These are phyloP conservation scores for Orthosia incerta DNA, from an alignment of 2,888 invertebrate genomes.

Conservation along the genomic window DNA sequence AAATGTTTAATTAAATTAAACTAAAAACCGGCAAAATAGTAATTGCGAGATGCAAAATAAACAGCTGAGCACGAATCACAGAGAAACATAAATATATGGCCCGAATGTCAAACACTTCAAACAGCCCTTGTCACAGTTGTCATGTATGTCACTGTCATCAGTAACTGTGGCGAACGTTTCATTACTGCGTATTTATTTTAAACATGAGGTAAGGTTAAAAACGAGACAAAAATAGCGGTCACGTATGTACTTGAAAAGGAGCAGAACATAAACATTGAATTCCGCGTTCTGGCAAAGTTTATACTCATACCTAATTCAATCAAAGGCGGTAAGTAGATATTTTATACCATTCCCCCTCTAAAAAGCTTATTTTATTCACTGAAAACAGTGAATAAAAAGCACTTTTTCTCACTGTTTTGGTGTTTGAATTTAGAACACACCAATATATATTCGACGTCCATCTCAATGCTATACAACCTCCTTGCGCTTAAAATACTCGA, in stretches of 20 bases:
- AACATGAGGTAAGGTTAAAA: not conserved
- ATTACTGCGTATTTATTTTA: not conserved
- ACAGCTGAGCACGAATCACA: slow-evolving; percentile 51
- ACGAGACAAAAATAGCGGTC: not conserved
- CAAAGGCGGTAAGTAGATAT: not conserved
- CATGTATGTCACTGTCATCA: slow-evolving; percentile 22
- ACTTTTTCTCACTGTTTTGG: no score
- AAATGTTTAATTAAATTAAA: not conserved
- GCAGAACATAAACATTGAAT: slow-evolving; percentile 1
- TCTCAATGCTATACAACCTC: no score
- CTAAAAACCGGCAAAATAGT: not conserved
- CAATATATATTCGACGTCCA: no score
- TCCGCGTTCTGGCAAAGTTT: not conserved
- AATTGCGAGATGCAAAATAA: slow-evolving; percentile 33
- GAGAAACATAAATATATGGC: no score
- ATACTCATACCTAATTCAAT: not conserved
- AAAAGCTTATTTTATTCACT: no score
- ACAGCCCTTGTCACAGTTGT: slow-evolving; percentile 12
- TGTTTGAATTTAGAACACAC: no score
- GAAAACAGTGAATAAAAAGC: no score
- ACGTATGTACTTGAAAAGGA: not conserved
- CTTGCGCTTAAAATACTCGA: no score
- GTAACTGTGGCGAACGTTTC: slow-evolving; percentile 18
- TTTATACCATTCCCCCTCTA: no score
- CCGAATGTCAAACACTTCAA: slow-evolving; percentile 3